phyloP scores from a whole-genome alignment of 2,113 vertebrate species.

The Pteronura brasiliensis region DNA sequence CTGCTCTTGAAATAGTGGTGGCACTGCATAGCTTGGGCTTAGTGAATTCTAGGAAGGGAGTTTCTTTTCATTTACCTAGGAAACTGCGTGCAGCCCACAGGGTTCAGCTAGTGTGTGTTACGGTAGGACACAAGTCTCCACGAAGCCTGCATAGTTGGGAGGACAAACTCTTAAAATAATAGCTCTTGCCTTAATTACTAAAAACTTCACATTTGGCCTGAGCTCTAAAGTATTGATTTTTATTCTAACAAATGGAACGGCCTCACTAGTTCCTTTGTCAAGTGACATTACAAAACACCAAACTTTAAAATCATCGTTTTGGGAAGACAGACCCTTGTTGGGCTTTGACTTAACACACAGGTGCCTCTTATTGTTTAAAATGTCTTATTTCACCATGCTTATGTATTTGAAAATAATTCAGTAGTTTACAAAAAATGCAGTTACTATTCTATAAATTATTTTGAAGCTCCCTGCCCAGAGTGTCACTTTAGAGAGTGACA shows the following conservation, averaged over 20 bases:
- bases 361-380: constrained; percentile 66
- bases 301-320: constrained; percentile 36
- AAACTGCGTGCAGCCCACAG: background rate
- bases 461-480: constrained; percentile 74
- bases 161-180: background rate
- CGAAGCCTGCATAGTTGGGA: constrained; percentile 27
- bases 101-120: constrained; percentile 33
- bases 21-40: background rate
- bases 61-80: background rate
- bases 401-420: constrained; percentile 61
- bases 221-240: constrained; percentile 43
- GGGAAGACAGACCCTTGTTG: constrained; percentile 46
- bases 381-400: constrained; percentile 70
- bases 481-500: constrained; percentile 73
- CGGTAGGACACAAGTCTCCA: constrained; percentile 70
- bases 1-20: background rate
- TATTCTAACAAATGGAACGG: constrained; percentile 35
- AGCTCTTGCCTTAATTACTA: constrained; percentile 34
- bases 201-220: constrained; percentile 43
- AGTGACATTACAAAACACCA: constrained; percentile 3
- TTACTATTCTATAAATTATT: constrained; percentile 64
- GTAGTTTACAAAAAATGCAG: constrained; percentile 69
- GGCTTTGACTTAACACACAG: constrained; percentile 48
- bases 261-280: constrained; percentile 38
- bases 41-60: constrained; percentile 41